Percentiles rank a stretch among this genome's conserved stretches.
phyloP scores from a whole-genome alignment of 1,140 invertebrate species.

The Drosophila lowei region DNA sequence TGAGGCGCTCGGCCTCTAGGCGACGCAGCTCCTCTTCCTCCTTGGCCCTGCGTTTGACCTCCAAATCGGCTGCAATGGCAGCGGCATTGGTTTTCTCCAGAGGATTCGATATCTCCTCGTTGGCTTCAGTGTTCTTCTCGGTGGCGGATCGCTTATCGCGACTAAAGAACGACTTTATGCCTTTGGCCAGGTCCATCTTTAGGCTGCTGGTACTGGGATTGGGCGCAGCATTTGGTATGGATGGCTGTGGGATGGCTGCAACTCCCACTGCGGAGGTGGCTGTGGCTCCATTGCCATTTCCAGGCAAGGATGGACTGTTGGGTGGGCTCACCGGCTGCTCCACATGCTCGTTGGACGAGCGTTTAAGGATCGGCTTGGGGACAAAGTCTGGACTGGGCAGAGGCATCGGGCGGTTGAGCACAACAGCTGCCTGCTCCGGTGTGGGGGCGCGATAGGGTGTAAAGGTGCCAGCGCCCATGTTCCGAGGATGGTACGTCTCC shows the following conservation, averaged over 20 bases:
- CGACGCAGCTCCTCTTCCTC: slow-evolving; percentile 72
- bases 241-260: background rate
- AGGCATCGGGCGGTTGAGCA: slow-evolving; percentile 85
- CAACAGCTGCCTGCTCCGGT: slow-evolving; percentile 84
- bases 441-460: slow-evolving; percentile 81
- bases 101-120: slow-evolving; percentile 66
- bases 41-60: slow-evolving; percentile 65
- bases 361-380: slow-evolving; percentile 90
- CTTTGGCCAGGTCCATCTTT: slow-evolving; percentile 73
- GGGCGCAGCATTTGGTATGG: background rate
- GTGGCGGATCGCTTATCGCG: slow-evolving; percentile 71
- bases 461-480: slow-evolving; percentile 70
- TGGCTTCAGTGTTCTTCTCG: slow-evolving; percentile 76
- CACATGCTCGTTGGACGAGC: slow-evolving; percentile 82
- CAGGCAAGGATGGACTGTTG: slow-evolving; percentile 12
- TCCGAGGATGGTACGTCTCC: slow-evolving; percentile 88
- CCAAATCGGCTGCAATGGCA: slow-evolving; percentile 62
- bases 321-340: slow-evolving; percentile 47
- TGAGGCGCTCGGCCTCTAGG: slow-evolving; percentile 60
- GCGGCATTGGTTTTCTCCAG: slow-evolving; percentile 72
- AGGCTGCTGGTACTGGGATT: slow-evolving; percentile 30
- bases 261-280: slow-evolving; percentile 24
- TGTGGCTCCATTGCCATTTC: slow-evolving; percentile 52
- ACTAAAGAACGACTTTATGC: slow-evolving; percentile 78
- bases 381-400: slow-evolving; percentile 86